Base-by-base conservation (phyloP, 2,797 vertebrate species). In the Antennarius maculatus region DNA sequence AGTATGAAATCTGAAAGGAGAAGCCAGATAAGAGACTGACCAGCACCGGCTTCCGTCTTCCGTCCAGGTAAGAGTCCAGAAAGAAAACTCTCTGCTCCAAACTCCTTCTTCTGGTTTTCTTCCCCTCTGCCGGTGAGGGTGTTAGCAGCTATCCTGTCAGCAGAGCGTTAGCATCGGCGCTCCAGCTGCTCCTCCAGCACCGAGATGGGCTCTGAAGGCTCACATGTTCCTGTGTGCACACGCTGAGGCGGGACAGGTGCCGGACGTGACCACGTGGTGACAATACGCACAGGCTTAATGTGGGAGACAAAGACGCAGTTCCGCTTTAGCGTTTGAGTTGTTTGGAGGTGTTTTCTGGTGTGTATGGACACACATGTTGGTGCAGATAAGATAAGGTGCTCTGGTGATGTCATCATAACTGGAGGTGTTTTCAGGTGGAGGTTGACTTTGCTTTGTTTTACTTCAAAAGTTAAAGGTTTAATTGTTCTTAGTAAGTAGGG, bases 41-140 rank as follows among this genome's bases (percentile, higher is more conserved):
- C 71, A 47, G 54, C 49, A 79, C 67, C 64, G 70, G 61, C 62
- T 76, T 59, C 77, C 72, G 83, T 69, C 3, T 71, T 45, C 75
- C 61, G 63, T 87, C 74, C 88, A 86, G 91, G 90, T 92, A 81
- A 91, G 92, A 92, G 71, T 69, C 75, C 71, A 61, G 63, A 53
- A 78, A 85, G 76, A 41, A 60, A 75, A 29, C 14, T 51, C 27
- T 53, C 51, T 17, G 6, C 16, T 23, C 28, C 43, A 49, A 54
- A 73, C 55, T 71, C 52, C 31, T 42, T 18, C 23, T 48, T 3
- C 23, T 39, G 2, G n/a, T 54, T 10, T 18, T 53, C 13, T 23
- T n/a, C 27, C 6, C 27, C 2, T 1, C 34, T 13, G 49, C 42
- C 17, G 53, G 43, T 18, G 0, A 28, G 64, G 39, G 14, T 61